Percentiles rank a stretch among this genome's conserved stretches.
phyloP scores from a whole-genome alignment of 2,113 vertebrate species.

The Desmodus rotundus region DNA sequence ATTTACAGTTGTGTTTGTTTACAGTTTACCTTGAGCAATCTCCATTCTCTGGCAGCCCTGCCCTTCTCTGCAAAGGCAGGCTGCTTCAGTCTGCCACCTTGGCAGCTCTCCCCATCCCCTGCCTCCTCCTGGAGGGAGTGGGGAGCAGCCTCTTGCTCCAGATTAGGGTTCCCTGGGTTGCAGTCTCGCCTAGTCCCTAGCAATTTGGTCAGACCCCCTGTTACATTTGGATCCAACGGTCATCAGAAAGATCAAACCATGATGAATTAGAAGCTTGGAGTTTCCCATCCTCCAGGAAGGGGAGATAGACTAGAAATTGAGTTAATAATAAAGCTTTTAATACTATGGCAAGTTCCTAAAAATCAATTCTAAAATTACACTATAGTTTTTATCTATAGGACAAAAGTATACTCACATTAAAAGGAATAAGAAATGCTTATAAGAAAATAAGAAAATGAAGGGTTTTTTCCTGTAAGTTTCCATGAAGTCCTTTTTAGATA shows the following conservation, averaged over 20 bases:
- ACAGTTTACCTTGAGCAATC: no score
- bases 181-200: no score
- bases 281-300: background rate
- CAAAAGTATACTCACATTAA: background rate
- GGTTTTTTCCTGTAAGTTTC: background rate
- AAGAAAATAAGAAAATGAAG: background rate
- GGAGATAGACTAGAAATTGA: background rate
- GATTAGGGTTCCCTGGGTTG: no score
- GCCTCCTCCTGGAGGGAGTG: no score
- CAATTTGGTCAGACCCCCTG: no score
- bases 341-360: background rate
- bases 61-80: no score
- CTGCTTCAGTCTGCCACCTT: no score
- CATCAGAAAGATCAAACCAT: background rate
- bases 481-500: background rate
- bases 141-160: no score
- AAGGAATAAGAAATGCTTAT: background rate
- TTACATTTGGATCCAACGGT: no score
- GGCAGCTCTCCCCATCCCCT: no score
- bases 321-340: background rate
- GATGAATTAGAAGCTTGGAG: background rate
- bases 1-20: no score
- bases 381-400: background rate
- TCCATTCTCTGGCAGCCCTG: no score
- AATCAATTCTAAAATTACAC: constrained; percentile 4